Conservation (phyloP, 2,888 invertebrate genomes). For the Lasius platythorax region DNA sequence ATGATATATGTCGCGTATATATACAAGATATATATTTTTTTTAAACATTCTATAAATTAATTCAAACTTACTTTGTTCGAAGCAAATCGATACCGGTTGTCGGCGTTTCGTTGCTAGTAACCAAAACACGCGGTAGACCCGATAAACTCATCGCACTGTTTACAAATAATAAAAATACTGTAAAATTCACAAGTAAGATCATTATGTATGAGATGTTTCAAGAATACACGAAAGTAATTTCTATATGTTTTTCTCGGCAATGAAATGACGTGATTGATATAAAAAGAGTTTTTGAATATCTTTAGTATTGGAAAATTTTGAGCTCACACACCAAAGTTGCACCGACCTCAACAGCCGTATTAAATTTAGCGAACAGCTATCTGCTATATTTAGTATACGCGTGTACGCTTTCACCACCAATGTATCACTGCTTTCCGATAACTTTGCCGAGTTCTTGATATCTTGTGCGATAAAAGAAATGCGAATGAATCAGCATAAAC, state of each 20-base stretch:
- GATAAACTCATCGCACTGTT: neutral
- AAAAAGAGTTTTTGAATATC: neutral
- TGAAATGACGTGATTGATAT: neutral
- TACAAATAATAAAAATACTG: neutral
- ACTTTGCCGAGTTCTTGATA: neutral
- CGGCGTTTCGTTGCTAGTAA: constrained; percentile 86
- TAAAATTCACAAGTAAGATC: neutral
- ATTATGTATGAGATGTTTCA: neutral
- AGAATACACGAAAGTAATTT: neutral
- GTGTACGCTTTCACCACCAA: neutral
- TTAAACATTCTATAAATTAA: neutral
- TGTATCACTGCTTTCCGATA: neutral
- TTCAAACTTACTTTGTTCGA: constrained; percentile 82
- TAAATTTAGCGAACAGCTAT: neutral
- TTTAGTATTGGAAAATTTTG: neutral
- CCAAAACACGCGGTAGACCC: constrained; percentile 84
- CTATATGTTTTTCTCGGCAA: neutral
- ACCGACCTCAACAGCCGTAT: neutral
- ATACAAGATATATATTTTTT: neutral
- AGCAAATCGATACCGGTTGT: constrained; percentile 85
- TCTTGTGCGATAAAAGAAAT: neutral
- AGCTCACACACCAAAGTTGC: neutral
- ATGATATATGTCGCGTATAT: neutral
- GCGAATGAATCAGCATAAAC: neutral
- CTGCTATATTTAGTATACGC: neutral